Base-by-base conservation (phyloP, 2,797 vertebrate genomes). In the Sciaenops ocellatus region DNA sequence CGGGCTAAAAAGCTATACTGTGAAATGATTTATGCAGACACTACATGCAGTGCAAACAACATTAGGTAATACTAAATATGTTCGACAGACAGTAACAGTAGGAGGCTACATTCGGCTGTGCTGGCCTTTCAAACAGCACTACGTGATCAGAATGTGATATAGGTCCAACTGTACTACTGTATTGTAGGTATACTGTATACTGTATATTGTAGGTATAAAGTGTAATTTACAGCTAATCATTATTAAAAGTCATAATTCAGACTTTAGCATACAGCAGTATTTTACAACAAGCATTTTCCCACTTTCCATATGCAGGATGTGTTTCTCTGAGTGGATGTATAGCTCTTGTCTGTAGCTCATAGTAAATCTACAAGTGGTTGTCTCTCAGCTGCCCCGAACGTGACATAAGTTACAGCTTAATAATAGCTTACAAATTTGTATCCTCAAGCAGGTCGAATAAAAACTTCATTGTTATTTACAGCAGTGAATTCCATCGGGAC, bases 381-480 rank as follows among this genome's bases (percentile, higher is more conserved):
- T 81, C 47, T 79, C 64, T 69, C 12, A 50, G 62, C 26, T 62
- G 20, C 51, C 26, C 41, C 57, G 24, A 48, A 50, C 56, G 46
- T 69, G 54, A 73, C 65, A 85, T 50, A 85, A 86, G 78, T 85
- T 67, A 81, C 66, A 51, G 61, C 56, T 69, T 82, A 18, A 68
- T 82, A 83, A 84, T 71, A 28, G 70, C 75, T 80, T 78, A 75
- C 69, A 88, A 73, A 79, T 89, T 50, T 72, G 47, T 63, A 52
- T 76, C 77, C 60, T 73, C 17, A 64, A 86, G 75, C 78, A 79
- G 56, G 76, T 86, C 1, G 15, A 86, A 56, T 75, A 76, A 80
- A 78, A 77, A 51, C 76, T 34, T 73, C 56, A 73, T 85, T 82
- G 63, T 87, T 87, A 84, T 80, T 87, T 88, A 89, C 78, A 72